Evolutionary conservation across 2,888 invertebrate genomes (phyloP), one percentile per base, ranked within the genome.

Genomic region (Strigamia crassipes): DNA sequence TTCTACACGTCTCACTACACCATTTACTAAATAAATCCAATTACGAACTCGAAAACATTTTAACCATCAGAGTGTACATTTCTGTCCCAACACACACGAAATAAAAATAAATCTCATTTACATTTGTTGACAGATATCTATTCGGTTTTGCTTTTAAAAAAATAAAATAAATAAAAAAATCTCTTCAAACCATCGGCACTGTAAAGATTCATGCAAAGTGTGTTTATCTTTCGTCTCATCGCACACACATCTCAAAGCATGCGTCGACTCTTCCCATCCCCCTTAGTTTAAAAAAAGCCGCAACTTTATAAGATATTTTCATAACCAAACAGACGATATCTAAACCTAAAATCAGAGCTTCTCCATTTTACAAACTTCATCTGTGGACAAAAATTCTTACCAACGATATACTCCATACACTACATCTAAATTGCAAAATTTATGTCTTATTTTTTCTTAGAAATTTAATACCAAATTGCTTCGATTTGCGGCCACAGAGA

Each of bases 181-280:
- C 66, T 73, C n/a, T 31, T 31, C 5, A 73, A 27, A 23, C 73
- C 27, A 31, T 27, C 73, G 31, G 12, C 73, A 13, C 27, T 31
- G 73, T 31, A 31, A 13, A 61, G 61, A n/a, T 61, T 61, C 61
- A 61, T 61, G 61, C 27, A 73, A 73, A 73, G 51, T 73, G 27
- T 73, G 73, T 73, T 73, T 73, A 73, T 73, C 73, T 23, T 73
- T 73, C 73, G 73, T 27, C 31, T 73, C 27, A 73, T 31, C 12
- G 73, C 27, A 38, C 27, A 38, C 27, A n/a, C 73, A 73, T 73
- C 73, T 31, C 73, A 31, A 73, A 73, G 31, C 73, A 27, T 3
- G 27, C 31, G 31, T 27, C 73, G 73, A 10, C 9, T 73, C 27
- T 31, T 73, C 73, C 10, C 73, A 15, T 27, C 23, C 15, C 12